These are phyloP conservation scores for Anas georgica DNA, from an alignment of 2,797 vertebrate species.

Conservation along the genomic window DNA sequence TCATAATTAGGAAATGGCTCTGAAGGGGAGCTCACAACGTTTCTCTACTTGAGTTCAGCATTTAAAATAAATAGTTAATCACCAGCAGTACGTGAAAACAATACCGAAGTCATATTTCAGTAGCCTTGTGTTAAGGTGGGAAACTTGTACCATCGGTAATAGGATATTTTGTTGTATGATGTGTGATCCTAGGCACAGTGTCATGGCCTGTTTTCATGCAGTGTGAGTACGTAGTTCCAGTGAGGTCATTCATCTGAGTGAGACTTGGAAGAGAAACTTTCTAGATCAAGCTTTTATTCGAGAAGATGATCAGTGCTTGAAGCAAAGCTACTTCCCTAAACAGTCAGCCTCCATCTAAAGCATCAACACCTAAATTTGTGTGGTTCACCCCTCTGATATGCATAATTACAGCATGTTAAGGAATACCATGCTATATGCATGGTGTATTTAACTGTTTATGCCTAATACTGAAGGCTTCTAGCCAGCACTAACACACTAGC, in stretches of 20 bases:
- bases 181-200: not conserved
- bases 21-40: not conserved
- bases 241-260: not conserved
- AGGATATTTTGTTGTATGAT: not conserved
- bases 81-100: not conserved
- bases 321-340: not conserved
- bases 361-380: not conserved
- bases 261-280: not conserved
- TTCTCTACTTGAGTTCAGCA: not conserved
- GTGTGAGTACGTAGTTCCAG: not conserved
- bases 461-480: not conserved
- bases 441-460: not conserved
- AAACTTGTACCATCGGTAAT: not conserved
- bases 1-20: not conserved
- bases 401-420: not conserved
- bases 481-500: not conserved
- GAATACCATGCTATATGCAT: not conserved
- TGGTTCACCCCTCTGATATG: not conserved
- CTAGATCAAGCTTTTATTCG: not conserved
- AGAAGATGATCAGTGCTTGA: not conserved
- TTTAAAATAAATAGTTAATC: not conserved
- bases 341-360: not conserved
- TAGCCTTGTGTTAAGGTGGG: not conserved
- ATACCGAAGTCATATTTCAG: not conserved
- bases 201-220: accelerated